phyloP scores from a whole-genome alignment of 1,140 invertebrate species.

The Leptopilina boulardi region DNA sequence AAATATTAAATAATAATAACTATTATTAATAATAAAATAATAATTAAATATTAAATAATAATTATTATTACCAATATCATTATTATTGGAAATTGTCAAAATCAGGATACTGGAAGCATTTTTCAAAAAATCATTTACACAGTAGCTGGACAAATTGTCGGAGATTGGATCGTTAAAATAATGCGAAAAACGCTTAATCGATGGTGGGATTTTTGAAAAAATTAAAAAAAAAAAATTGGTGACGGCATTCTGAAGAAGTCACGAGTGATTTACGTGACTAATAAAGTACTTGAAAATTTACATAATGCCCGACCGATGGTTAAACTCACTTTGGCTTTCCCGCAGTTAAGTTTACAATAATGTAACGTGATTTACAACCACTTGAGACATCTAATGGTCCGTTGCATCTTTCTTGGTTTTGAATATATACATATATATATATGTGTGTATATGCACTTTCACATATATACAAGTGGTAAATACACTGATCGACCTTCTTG shows the following conservation, averaged over 20 bases:
- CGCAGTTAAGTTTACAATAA: slow-evolving; percentile 62
- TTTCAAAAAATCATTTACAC: neutral
- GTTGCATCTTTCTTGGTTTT: slow-evolving; percentile 42
- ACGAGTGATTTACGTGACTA: slow-evolving; percentile 63
- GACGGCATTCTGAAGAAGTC: neutral
- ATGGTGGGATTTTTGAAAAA: neutral
- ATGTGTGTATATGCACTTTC: slow-evolving; percentile 6
- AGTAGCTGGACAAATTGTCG: neutral
- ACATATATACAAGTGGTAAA: slow-evolving; percentile 6
- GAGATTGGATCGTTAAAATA: neutral
- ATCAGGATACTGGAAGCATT: too few species aligned
- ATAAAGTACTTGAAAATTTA: slow-evolving; percentile 65
- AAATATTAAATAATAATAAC: too few species aligned
- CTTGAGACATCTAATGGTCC: slow-evolving; percentile 43
- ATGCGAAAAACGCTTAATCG: slow-evolving; percentile 29
- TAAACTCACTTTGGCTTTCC: slow-evolving; percentile 52
- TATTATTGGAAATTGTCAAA: too few species aligned
- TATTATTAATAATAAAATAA: too few species aligned
- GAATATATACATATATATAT: too few species aligned
- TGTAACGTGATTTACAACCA: slow-evolving; percentile 65
- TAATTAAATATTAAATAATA: too few species aligned
- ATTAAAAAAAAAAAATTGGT: neutral
- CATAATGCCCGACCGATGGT: slow-evolving; percentile 61
- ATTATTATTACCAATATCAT: too few species aligned
- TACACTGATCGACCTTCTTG: slow-evolving; percentile 36